Evolutionary conservation across 2,797 vertebrate genomes (phyloP).

Genomic region (Gorsachius magnificus): DNA sequence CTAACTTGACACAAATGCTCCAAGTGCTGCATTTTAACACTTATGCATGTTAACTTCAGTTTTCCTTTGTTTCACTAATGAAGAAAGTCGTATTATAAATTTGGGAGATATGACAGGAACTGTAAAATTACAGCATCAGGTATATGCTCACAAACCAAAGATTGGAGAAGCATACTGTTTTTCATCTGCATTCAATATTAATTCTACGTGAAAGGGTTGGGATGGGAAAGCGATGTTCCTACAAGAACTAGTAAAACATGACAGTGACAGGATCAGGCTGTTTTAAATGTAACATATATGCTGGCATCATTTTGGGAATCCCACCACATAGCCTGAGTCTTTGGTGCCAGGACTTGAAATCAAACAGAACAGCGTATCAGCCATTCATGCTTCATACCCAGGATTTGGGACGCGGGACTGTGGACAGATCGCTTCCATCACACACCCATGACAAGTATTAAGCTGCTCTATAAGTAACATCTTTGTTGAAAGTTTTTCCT

Average conservation of each 20-base stretch:
- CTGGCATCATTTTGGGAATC: background rate
- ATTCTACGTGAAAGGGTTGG: background rate
- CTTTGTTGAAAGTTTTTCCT: constrained; percentile 5
- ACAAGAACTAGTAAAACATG: background rate
- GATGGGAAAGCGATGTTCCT: background rate
- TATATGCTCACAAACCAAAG: background rate
- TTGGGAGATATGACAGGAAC: accelerated
- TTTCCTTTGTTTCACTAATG: background rate
- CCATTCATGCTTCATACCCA: background rate
- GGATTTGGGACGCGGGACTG: background rate
- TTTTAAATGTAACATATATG: background rate
- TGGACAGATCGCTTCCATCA: constrained; percentile 44
- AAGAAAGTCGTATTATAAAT: background rate
- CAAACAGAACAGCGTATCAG: background rate
- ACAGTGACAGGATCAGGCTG: background rate
- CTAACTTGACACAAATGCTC: background rate
- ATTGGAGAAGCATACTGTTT: background rate
- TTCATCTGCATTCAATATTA: background rate
- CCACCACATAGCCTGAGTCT: background rate
- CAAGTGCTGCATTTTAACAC: background rate
- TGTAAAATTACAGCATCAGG: background rate
- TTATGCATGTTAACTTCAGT: background rate
- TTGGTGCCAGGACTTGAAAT: background rate
- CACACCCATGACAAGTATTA: constrained; percentile 22
- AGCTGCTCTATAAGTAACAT: constrained; percentile 6